Base-by-base conservation (phyloP, 2,797 vertebrate genomes). In the Lagodon rhomboides region DNA sequence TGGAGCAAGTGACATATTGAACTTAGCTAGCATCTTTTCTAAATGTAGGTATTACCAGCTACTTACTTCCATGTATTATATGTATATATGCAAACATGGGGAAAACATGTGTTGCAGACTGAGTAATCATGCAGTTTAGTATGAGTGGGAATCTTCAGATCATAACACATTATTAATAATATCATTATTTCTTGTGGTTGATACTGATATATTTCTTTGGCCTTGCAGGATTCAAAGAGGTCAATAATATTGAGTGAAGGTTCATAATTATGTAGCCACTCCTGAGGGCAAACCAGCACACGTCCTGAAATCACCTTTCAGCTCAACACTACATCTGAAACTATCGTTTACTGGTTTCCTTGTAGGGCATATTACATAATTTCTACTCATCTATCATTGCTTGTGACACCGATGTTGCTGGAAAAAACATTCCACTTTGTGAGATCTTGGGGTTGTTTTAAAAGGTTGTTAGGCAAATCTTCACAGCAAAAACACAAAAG, bases 381-480 rank as follows among this genome's bases (percentile, higher is more conserved):
- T 15, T 61, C 9, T 63, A 17, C 12, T 69, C 5, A 15, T 58
- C 43, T 30, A 20, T 64, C 18, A 3, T 3, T 12, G 17, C 22
- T 60, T 12, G 38, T 17, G 46, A 55, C 12, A 43, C 3, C 22
- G 53, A 27, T 7, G 47, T 10, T 38, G 4, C 12, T 73, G 30
- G 30, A 73, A 25, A 25, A 77, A 82, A 5, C 30, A 62, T 60
- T 74, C 51, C 44, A 30, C 38, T 63, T 54, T 30, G 70, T 49
- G 44, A 68, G 76, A 25, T 49, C 63, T 20, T n/a, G 5, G 41
- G 47, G 18, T 59, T 63, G 25, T 80, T 77, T 85, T 86, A 77
- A 44, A 68, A 84, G 92, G 92, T 92, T 93, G 92, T 94, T 91
- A 93, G 92, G 93, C 93, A 92, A 85, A 89, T 85, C 38, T 72